A percentile compares a stretch with the other conserved stretches of the same genome.
Conservation (phyloP, 2,888 invertebrate species). For the Agrochola lota region DNA sequence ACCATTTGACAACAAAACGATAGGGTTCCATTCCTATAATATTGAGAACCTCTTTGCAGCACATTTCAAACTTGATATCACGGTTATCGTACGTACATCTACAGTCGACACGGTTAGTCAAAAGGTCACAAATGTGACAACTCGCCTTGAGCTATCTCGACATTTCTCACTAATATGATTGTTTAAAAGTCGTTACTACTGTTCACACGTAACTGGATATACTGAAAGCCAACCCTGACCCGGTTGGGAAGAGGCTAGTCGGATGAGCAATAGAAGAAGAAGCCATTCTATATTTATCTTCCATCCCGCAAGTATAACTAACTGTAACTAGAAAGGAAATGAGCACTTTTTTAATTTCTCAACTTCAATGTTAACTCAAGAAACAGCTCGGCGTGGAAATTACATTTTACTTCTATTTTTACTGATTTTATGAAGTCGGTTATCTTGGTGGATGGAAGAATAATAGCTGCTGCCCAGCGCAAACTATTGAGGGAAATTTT, state of each 20-base stretch:
- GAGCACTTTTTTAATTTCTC: constrained; percentile 30
- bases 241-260: not conserved
- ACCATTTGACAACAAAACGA: too few relatives aligned
- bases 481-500: not conserved
- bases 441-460: constrained; percentile 19
- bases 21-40: too few relatives aligned
- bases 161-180: not conserved
- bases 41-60: too few relatives aligned
- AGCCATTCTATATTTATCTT: constrained; percentile 22
- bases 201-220: constrained; percentile 11
- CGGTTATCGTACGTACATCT: not conserved
- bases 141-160: not conserved
- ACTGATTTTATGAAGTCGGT: constrained; percentile 18
- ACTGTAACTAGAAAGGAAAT: constrained; percentile 8
- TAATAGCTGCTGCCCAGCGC: not conserved
- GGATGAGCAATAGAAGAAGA: not conserved
- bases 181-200: not conserved
- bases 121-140: not conserved
- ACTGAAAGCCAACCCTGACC: constrained; percentile 11
- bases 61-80: not conserved
- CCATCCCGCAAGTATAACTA: not conserved
- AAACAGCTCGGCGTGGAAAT: constrained; percentile 27
- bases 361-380: constrained; percentile 22
- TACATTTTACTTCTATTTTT: constrained; percentile 23
- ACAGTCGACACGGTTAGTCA: not conserved